Base-by-base conservation (phyloP, 2,888 invertebrate species). In the Aphodius sticticus region DNA sequence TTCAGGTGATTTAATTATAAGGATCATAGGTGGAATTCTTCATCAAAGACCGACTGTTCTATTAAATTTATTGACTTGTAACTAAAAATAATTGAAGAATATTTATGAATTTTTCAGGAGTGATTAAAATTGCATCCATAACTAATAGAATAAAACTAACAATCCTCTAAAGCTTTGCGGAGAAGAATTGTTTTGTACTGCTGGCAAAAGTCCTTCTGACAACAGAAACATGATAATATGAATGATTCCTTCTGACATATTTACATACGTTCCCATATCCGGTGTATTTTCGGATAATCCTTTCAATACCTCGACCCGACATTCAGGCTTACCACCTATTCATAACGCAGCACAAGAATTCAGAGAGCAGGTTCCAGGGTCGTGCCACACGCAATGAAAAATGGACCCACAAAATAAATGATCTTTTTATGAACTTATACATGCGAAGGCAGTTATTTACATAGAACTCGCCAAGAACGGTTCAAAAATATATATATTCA, bases 351-450 rank as follows among this genome's bases (percentile, higher is more conserved):
- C 53, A 53, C 53, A 53, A 53, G 53, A 12, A 53, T 53, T 53
- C 53, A 12, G 53, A 53, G 53, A 53, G 6, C 53, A 53, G 53
- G 53, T 9, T 53, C 12, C 3, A 53, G 2, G 53, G 12, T 53
- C 12, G 12, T 53, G 53, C 53, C 53, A 53, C 12, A 53, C 53
- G 53, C 53, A 3, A 53, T 53, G 53, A 53, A 53, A 53, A 53
- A 53, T 53, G 53, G 53, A 5, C 53, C 53, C 3, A 53, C 2
- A 53, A 53, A 53, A 53, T 53, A 53, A 53, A 53, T 53, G 53
- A 53, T 53, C 53, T 53, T 53, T 53, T 53, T 53, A 53, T 53
- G 53, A 53, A 53, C 53, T 53, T 53, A 53, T 53, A 53, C 53
- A 53, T 53, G 53, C 53, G 53, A 53, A 53, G 53, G 9, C 2